Evolutionary conservation across 2,888 invertebrate genomes (phyloP).

Genomic region (Spodoptera littoralis): DNA sequence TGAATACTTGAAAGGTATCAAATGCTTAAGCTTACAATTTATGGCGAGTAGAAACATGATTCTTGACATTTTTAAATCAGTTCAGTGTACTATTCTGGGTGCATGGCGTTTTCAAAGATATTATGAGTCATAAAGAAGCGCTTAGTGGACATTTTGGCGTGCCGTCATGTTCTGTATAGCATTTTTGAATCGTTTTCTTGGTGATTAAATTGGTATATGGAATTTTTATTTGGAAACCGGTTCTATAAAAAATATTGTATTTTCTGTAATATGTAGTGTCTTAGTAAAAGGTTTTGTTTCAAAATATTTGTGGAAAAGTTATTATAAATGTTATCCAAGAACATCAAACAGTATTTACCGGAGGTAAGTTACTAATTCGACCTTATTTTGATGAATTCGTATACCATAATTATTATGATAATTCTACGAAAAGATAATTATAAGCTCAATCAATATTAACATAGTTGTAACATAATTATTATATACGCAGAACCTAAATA

Average conservation of each 20-base stretch:
- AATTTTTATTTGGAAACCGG: conserved; percentile 4
- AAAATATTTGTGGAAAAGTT: no score
- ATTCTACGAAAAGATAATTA: no score
- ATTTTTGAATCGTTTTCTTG: conserved; percentile 22
- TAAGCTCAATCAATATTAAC: no score
- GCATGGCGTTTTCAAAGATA: conserved; percentile 31
- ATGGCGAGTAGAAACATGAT: conserved; percentile 52
- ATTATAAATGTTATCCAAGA: no score
- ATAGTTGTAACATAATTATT: no score
- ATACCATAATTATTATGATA: no score
- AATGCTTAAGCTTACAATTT: conserved; percentile 56
- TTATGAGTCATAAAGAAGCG: conserved; percentile 32
- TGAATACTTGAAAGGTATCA: conserved; percentile 55
- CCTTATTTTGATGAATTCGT: no score
- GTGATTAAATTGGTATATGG: conserved; percentile 9
- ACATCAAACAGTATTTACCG: no score
- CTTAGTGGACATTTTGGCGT: conserved; percentile 27
- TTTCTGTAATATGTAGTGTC: background rate
- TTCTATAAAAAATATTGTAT: background rate
- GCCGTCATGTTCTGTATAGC: conserved; percentile 19
- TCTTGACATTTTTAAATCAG: conserved; percentile 47
- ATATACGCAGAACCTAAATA: no score
- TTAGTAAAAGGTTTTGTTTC: no score
- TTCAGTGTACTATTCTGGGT: conserved; percentile 44
- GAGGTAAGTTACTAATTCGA: no score